These are phyloP conservation scores for Smutsia gigantea DNA, from an alignment of 2,797 vertebrate genomes.

Conservation along the genomic window DNA sequence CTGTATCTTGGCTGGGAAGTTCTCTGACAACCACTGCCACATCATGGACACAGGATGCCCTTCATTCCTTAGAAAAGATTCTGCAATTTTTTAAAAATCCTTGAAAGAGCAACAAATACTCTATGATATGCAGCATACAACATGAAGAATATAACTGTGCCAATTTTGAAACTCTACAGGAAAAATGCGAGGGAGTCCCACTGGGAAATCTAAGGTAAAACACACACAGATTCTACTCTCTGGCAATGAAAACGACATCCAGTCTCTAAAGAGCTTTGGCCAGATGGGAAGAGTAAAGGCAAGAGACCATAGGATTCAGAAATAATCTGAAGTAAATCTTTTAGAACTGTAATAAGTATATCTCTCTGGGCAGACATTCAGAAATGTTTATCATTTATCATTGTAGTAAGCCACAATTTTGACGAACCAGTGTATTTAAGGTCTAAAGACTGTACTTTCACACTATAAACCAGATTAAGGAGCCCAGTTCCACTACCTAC, in stretches of 20 bases:
- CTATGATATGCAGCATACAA: background rate
- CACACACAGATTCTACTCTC: background rate
- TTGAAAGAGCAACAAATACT: background rate
- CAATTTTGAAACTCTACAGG: background rate
- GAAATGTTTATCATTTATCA: background rate
- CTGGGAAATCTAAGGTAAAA: background rate
- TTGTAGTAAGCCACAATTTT: background rate
- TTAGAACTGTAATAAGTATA: background rate
- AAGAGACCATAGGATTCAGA: background rate
- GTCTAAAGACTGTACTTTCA: background rate
- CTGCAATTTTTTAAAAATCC: background rate
- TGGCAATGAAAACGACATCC: background rate
- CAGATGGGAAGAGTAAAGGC: background rate
- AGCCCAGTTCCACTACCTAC: background rate
- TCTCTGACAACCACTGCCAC: background rate
- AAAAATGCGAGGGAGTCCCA: background rate
- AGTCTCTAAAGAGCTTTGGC: background rate
- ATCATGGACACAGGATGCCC: background rate
- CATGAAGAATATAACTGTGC: background rate
- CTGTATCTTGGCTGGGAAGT: background rate
- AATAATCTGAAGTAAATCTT: background rate
- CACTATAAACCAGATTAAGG: background rate
- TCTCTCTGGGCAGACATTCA: slow-evolving; percentile 3
- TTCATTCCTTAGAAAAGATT: background rate
- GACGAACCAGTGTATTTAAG: background rate